phyloP scores from a whole-genome alignment of 2,113 vertebrate species.

The Burhinus bistriatus region DNA sequence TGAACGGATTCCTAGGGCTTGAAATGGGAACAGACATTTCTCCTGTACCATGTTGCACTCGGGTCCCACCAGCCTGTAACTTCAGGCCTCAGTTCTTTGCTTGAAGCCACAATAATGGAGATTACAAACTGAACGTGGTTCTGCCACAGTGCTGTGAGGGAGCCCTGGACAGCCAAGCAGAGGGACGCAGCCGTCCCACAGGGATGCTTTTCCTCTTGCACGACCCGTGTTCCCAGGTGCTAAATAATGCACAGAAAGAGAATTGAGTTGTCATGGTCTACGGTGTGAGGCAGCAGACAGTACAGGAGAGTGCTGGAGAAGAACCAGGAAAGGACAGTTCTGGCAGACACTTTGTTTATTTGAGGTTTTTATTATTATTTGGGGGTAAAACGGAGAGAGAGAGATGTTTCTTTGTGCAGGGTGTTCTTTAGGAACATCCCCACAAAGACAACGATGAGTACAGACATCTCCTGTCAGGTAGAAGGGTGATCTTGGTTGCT shows the following conservation, averaged over 20 bases:
- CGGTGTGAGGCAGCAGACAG: rapidly evolving
- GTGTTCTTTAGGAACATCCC: background rate
- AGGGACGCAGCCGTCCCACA: background rate
- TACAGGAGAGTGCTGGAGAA: background rate
- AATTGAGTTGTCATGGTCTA: background rate
- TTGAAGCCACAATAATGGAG: background rate
- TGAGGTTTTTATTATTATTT: background rate
- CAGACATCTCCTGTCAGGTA: background rate
- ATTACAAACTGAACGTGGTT: background rate
- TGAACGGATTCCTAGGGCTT: background rate
- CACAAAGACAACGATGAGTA: background rate
- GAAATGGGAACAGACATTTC: background rate
- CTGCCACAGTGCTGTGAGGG: background rate
- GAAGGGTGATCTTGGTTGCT: background rate
- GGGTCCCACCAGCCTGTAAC: background rate
- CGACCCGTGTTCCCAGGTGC: background rate
- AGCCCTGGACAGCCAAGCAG: background rate
- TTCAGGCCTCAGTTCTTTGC: background rate
- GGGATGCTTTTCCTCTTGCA: background rate
- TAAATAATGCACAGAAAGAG: background rate
- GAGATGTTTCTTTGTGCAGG: background rate
- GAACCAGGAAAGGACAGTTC: background rate
- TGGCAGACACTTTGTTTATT: background rate
- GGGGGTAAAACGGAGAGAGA: background rate
- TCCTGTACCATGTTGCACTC: background rate